Evolutionary conservation across 2,888 invertebrate genomes (phyloP), one percentile per base, ranked within the genome.

Genomic region (Serrognathus titanus): DNA sequence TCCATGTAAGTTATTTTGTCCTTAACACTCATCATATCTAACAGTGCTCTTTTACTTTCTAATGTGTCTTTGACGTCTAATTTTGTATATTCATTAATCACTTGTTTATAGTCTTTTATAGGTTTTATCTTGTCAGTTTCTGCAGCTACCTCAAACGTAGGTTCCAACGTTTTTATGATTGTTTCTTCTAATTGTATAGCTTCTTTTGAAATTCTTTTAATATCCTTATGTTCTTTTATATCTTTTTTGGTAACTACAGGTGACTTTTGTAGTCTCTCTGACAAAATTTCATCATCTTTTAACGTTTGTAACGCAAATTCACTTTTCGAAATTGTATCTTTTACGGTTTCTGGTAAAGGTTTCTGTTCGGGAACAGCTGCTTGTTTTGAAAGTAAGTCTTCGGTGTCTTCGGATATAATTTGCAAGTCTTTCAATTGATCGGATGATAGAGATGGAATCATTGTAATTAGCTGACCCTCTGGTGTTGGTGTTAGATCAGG

Each of bases 401-500:
- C 46, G 3, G 13, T 46, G 59, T 66, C 61, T 64, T 71, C 67
- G 13, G 62, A 58, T 24, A 69, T 68, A 60, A 63, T 58, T 55
- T 63, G 63, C 48, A 67, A 46, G 46, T 69, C 68, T 57, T 62
- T 60, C 12, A 67, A 52, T 51, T 68, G 67, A 51, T 71, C 70
- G 13, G 54, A 52, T 10, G 69, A 67, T 4, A 62, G 48, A 3
- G 71, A 66, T 11, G 71, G 70, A 46, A 75, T 53, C 53, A 78
- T 68, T 38, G 72, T 70, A 38, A 76, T 65, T 16, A 75, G 58
- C 55, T 76, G 75, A 6, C 78, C 79, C 63, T 80, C 79, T 2
- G 80, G 80, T 2, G 80, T 81, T n/a, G 80, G 80, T 2, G 80
- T 80, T 54, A 81, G 66, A 64, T 81, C 80, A n/a, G 81, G 81